Evolutionary conservation across 2,113 vertebrate genomes (phyloP).

Genomic region (Calidris pygmaea): DNA sequence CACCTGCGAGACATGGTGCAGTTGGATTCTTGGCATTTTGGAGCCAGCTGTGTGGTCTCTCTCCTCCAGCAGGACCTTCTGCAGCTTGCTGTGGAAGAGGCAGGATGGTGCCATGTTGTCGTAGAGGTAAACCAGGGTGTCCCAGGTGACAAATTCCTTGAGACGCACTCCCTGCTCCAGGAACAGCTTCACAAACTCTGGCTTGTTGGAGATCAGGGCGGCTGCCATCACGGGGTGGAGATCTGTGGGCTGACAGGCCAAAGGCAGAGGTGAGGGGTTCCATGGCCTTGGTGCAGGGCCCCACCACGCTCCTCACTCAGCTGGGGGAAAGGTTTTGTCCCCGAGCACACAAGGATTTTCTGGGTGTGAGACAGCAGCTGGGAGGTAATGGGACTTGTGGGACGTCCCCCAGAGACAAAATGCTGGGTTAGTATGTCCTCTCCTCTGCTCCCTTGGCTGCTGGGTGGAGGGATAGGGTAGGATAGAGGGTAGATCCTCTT

Average conservation of each 20-base stretch:
- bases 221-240: constrained; percentile 88
- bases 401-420: not conserved
- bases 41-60: not conserved
- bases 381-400: not conserved
- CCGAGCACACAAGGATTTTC: not conserved
- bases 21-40: constrained; percentile 50
- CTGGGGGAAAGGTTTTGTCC: not conserved
- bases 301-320: not conserved
- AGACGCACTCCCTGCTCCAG: constrained; percentile 89
- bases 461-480: too few species aligned
- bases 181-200: constrained; percentile 89
- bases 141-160: constrained; percentile 81
- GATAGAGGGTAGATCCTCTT: not conserved
- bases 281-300: not conserved
- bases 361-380: not conserved
- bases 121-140: constrained; percentile 84
- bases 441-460: not conserved
- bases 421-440: not conserved
- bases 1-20: constrained; percentile 85
- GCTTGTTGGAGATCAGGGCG: constrained; percentile 88
- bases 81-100: constrained; percentile 84
- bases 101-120: constrained; percentile 78
- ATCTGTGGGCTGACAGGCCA: constrained; percentile 80
- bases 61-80: constrained; percentile 76
- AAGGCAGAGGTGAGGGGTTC: not conserved